phyloP scores from a whole-genome alignment of 2,888 invertebrate genomes.

The Ophioninae sp. region DNA sequence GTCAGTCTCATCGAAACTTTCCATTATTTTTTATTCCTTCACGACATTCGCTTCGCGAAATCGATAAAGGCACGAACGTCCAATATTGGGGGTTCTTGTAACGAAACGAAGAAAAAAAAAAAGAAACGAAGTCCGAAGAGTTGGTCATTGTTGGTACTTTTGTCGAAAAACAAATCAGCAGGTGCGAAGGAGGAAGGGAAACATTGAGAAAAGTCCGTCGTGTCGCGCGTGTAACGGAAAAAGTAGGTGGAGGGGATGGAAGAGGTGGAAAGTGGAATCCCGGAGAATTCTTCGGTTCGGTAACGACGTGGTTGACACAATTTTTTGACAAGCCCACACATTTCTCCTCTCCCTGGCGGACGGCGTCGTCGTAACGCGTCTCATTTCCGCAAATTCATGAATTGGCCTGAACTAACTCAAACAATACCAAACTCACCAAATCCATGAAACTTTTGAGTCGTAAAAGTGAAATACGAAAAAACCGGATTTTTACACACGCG shows the following conservation, averaged over 20 bases:
- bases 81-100: constrained; percentile 15
- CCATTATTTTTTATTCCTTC: not conserved
- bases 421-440: not conserved
- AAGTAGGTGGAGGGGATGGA: constrained; percentile 12
- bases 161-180: constrained; percentile 65
- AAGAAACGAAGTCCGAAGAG: constrained; percentile 36
- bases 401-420: not conserved
- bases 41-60: not conserved
- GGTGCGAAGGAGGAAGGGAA: constrained; percentile 56
- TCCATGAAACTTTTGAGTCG: not conserved
- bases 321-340: constrained; percentile 73
- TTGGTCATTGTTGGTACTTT: constrained; percentile 32
- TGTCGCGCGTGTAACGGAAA: not conserved
- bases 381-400: not conserved
- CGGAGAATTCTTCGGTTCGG: constrained; percentile 22
- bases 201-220: constrained; percentile 3
- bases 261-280: constrained; percentile 31
- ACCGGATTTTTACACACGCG: no score
- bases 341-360: constrained; percentile 39
- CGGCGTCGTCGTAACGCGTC: constrained; percentile 32
- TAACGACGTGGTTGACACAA: constrained; percentile 70
- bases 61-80: constrained; percentile 11
- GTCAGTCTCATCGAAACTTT: not conserved
- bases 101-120: not conserved
- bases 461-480: not conserved